Evolutionary conservation across 2,797 vertebrate species (phyloP), one percentile per base, ranked within the genome.

Genomic region (Phalloptychus januarius): DNA sequence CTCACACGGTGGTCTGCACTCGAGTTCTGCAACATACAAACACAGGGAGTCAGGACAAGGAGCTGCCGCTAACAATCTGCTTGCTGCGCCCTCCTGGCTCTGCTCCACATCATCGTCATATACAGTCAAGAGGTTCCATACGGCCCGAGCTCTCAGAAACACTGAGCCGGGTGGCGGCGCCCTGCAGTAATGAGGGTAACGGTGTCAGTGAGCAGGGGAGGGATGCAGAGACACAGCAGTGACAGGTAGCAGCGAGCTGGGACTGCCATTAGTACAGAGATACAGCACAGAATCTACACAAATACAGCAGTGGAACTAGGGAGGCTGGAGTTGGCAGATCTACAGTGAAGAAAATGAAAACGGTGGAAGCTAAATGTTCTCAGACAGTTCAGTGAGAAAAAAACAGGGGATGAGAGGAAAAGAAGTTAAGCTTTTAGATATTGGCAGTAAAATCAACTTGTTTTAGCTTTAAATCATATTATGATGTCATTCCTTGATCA

Each of bases 1-100:
- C 97, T 96, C 87, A 99, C 97, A 44, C 98, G 96, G 84, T 98
- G 97, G 87, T 99, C 98, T 48, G 98, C 97, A 7, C 98, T 98
- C 75, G 97, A 99, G 93, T 98, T 99, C 98, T 99, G 93, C 58
- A 92, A 88, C 40, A 87, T 73, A 77, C 48, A 71, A 36, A 87
- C 25, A 54, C 74, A 79, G 48, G 79, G 38, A 40, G 65, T 79
- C 69, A 88, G 79, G 50, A 28, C 1, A 83, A 56, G 36, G 82
- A 56, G 76, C 79, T 79, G 81, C 76, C 54, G n/a, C 89, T 93
- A 92, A 92, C 86, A 84, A 92, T 86, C 87, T 76, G 85, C 87
- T 86, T 79, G 65, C 73, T 73, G 82, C 74, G 31, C 67, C 50
- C 72, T 72, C 85, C 72, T 79, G 89, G 74, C 78, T 86, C 79